Conservation (phyloP, 1,140 invertebrate genomes). For the Teleopsis dalmanni region DNA sequence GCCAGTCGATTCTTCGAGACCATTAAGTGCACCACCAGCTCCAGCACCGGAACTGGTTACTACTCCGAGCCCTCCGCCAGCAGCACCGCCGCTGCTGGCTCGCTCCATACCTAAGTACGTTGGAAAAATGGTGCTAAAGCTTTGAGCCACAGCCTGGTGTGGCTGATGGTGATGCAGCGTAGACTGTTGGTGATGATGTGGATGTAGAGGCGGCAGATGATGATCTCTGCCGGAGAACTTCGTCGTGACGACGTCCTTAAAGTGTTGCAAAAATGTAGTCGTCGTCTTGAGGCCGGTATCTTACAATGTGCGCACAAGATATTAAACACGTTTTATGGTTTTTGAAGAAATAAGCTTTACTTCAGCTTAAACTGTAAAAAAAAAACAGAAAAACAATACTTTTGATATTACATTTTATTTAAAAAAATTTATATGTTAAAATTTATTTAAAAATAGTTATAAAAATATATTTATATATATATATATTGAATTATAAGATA, state of each 20-base stretch:
- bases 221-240: conserved; percentile 43
- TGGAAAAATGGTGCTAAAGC: conserved; percentile 43
- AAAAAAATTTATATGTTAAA: too few species aligned
- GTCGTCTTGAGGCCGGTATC: conserved; percentile 44
- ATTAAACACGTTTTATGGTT: too few species aligned
- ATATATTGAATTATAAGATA: too few species aligned
- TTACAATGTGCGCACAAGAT: conserved; percentile 33
- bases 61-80: conserved; percentile 29
- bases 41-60: conserved; percentile 47
- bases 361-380: too few species aligned
- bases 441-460: too few species aligned
- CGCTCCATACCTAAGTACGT: conserved; percentile 43
- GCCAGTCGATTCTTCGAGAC: conserved; percentile 49
- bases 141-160: conserved; percentile 39
- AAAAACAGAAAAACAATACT: too few species aligned
- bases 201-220: conserved; percentile 39
- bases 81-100: conserved; percentile 34
- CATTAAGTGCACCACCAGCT: conserved; percentile 55
- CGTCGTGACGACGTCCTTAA: conserved; percentile 45
- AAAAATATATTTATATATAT: too few species aligned
- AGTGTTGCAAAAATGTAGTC: conserved; percentile 44
- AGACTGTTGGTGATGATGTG: conserved; percentile 24
- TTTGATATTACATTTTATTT: too few species aligned
- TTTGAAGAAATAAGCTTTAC: too few species aligned
- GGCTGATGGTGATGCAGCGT: conserved; percentile 34